Conservation (phyloP, 2,797 vertebrate species). For the Pseudotriccus pelzelni region DNA sequence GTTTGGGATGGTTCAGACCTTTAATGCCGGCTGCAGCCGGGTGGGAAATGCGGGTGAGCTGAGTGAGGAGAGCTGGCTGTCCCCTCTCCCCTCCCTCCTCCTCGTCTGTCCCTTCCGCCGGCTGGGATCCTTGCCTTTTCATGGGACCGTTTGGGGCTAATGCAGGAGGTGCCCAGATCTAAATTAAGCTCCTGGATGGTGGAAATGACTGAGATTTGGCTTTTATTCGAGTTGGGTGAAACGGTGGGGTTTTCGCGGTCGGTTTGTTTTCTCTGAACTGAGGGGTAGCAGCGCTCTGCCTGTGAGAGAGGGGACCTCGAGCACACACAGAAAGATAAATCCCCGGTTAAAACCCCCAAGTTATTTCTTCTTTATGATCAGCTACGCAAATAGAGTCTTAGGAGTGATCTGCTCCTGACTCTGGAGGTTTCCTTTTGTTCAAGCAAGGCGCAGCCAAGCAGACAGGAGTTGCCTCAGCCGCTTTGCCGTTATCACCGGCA, state of each 20-base stretch:
- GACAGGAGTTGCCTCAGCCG: slow-evolving; percentile 40
- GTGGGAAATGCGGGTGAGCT: not conserved
- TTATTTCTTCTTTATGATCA: slow-evolving; percentile 56
- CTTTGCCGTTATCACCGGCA: slow-evolving; percentile 13
- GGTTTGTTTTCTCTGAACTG: not conserved
- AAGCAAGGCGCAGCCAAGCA: slow-evolving; percentile 50
- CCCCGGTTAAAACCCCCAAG: not conserved
- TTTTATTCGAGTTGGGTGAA: not conserved
- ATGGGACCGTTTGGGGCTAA: slow-evolving; percentile 1
- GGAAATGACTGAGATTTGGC: not conserved
- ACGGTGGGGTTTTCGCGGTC: not conserved
- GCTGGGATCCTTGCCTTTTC: not conserved
- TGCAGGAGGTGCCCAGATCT: not conserved
- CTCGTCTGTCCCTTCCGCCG: not conserved
- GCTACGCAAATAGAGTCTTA: slow-evolving; percentile 32
- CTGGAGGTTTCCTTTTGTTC: slow-evolving; percentile 69
- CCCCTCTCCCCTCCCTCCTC: not conserved
- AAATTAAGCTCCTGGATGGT: not conserved
- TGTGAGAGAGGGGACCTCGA: not conserved
- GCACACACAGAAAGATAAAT: not conserved
- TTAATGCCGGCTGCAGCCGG: not conserved
- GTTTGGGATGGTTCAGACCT: not conserved
- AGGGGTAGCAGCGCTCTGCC: not conserved
- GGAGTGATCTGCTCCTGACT: slow-evolving; percentile 50
- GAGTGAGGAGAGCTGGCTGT: not conserved